Conservation (phyloP, 2,797 vertebrate species). For the Selene dorsalis region DNA sequence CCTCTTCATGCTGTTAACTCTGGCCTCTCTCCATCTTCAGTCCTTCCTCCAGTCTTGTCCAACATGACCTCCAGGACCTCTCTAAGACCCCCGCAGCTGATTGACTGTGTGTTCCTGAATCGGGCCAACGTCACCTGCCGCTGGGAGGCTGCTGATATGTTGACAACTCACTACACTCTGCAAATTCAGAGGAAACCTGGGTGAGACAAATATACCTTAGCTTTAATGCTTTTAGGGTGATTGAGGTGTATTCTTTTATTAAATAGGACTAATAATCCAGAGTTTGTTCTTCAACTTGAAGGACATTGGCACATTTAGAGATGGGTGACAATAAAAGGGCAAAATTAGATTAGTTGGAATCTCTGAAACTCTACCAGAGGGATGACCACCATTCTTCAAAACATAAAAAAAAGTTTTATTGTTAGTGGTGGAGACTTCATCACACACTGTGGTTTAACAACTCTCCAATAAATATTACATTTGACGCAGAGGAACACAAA, state of each 20-base stretch:
- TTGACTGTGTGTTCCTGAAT: slow-evolving; percentile 68
- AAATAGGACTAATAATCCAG: neutral
- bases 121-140: slow-evolving; percentile 74
- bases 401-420: too few relatives aligned
- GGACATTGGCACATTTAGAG: too few relatives aligned
- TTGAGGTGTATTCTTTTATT: neutral
- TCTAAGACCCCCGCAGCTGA: slow-evolving; percentile 40
- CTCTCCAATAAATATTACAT: too few relatives aligned
- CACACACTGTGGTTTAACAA: too few relatives aligned
- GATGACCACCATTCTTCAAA: too few relatives aligned
- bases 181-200: slow-evolving; percentile 48
- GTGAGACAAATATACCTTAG: slow-evolving; percentile 27
- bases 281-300: too few relatives aligned
- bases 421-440: too few relatives aligned
- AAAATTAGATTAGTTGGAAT: too few relatives aligned
- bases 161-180: slow-evolving; percentile 63
- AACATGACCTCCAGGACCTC: neutral
- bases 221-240: neutral
- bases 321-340: too few relatives aligned
- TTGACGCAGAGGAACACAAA: too few relatives aligned
- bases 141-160: slow-evolving; percentile 65
- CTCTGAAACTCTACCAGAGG: too few relatives aligned
- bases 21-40: slow-evolving; percentile 17
- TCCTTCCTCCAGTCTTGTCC: slow-evolving; percentile 18
- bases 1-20: slow-evolving; percentile 6